Conservation (phyloP, 2,797 vertebrate genomes). For the Hippopotamyrus pictus region DNA sequence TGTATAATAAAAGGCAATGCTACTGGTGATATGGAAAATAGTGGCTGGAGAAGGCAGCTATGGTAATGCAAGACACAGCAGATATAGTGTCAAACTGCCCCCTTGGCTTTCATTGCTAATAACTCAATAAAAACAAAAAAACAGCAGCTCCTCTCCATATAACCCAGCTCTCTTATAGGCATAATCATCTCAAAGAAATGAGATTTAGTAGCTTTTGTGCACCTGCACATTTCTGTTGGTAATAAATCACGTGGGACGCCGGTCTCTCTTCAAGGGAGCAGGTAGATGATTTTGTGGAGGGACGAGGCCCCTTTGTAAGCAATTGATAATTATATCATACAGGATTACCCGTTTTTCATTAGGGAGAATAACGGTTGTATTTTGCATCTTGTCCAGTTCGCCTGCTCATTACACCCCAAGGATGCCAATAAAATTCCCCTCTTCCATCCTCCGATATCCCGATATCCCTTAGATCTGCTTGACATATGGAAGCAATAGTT, state of each 20-base stretch:
- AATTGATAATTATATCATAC: background rate
- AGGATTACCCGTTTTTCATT: background rate
- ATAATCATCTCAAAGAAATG: background rate
- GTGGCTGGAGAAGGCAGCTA: background rate
- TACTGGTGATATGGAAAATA: background rate
- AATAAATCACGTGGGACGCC: background rate
- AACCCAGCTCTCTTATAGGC: background rate
- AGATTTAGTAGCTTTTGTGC: background rate
- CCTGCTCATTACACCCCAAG: background rate
- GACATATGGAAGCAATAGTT: background rate
- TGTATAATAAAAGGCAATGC: background rate
- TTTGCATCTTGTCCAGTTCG: background rate
- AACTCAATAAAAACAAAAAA: slow-evolving; percentile 25
- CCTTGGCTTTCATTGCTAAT: slow-evolving; percentile 27
- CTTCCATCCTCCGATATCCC: background rate
- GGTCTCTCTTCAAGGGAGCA: background rate
- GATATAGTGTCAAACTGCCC: background rate
- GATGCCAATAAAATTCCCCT: background rate
- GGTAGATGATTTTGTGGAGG: no score
- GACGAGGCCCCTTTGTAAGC: background rate
- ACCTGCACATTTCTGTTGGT: background rate
- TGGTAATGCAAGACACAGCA: background rate
- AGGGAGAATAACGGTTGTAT: background rate
- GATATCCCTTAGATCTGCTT: background rate
- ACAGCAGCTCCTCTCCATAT: background rate